Base-by-base conservation (phyloP, 2,113 vertebrate genomes). In the Electrona antarctica region DNA sequence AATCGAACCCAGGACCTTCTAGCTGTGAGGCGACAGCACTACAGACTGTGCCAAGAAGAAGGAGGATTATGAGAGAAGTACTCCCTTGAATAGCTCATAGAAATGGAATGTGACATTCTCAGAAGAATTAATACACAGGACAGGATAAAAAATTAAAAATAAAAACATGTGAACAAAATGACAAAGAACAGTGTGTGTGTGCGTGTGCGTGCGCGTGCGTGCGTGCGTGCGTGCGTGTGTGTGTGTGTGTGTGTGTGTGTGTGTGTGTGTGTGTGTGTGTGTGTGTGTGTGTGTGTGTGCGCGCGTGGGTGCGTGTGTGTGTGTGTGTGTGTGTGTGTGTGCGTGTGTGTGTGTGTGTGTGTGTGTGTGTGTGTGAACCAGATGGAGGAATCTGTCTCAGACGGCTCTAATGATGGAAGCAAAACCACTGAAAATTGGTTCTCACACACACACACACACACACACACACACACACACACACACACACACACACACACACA, bases 241-340 rank as follows among this genome's bases (percentile, higher is more conserved):
- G 29, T 33, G 29, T 33, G 29, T 33, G 29, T 33, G 29, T 33
- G 29, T 33, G 29, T 33, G 29, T 33, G 7, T 7, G 48, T 29
- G 64, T 64, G 61, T 64, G 61, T 49, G 14, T 63, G 61, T 63
- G 7, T 28, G 61, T 49, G 46, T 49, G 61, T 62, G 60, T 48
- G 60, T 46, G 41, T 47, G 60, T 62, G 33, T 33, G 29, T 33
- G 29, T 33, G 29, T 33, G 29, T 33, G 29, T 33, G 29, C 29
- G 29, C 2, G 2, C 4, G 29, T 33, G 29, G 2, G 29, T 33
- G 29, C 2, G 2, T 33, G 29, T 33, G 29, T 4, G 29, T 63
- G 61, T 48, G 45, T 8, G 13, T 47, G 60, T 48, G 13, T 15
- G 45, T 49, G 60, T n/a, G 13, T 48, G 58, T 47, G 41, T 61